phyloP scores from a whole-genome alignment of 2,113 vertebrate species.

The Tichodroma muraria region DNA sequence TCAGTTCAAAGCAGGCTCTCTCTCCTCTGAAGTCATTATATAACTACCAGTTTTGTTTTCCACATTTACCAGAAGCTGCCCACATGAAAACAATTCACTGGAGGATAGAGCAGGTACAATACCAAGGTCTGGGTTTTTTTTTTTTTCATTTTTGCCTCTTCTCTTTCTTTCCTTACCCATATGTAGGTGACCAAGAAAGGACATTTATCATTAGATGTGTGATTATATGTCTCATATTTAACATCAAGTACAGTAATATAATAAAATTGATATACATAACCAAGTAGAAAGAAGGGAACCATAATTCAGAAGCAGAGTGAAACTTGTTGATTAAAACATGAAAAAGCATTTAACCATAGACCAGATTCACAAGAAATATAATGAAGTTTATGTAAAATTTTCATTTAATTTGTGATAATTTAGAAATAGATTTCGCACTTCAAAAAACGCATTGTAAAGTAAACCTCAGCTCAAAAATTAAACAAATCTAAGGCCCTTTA shows the following conservation, averaged over 20 bases:
- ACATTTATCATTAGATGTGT: not conserved
- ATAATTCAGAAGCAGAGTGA: not conserved
- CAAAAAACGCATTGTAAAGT: not conserved
- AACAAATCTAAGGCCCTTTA: not conserved
- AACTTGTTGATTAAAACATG: not conserved
- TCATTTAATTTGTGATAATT: not conserved
- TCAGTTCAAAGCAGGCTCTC: constrained; percentile 41
- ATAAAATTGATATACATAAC: not conserved
- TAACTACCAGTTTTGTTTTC: constrained; percentile 45
- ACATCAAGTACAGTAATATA: not conserved
- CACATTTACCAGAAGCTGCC: not conserved
- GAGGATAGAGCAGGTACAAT: not conserved
- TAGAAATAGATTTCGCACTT: not conserved
- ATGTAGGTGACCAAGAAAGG: not conserved
- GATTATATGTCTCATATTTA: not conserved
- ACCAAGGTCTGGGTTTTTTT: not conserved
- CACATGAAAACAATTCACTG: not conserved
- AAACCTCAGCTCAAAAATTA: not conserved
- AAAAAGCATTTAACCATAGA: not conserved
- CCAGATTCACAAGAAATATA: not conserved
- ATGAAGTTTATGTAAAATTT: not conserved
- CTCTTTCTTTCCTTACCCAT: not conserved
- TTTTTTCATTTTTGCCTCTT: not conserved
- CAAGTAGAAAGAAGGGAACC: not conserved
- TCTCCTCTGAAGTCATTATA: constrained; percentile 24